Percentiles rank a stretch among this genome's conserved stretches.
Conservation (phyloP, 2,113 vertebrate genomes). For the Tetraodon nigroviridis region DNA sequence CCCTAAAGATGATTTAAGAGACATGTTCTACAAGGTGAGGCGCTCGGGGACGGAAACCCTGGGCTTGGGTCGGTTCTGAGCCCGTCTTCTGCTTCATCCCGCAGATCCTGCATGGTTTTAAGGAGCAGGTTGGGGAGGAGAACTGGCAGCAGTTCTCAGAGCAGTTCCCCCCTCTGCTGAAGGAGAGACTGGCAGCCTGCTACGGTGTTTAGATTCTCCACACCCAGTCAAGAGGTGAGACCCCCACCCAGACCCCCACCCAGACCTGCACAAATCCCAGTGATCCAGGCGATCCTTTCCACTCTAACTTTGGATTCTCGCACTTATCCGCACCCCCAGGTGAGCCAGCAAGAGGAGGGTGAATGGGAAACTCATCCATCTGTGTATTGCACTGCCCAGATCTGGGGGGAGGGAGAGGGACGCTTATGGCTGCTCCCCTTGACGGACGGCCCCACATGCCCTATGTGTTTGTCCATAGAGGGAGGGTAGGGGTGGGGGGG, state of each 20-base stretch:
- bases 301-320: not conserved
- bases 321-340: constrained; percentile 55
- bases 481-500: constrained; percentile 74
- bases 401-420: constrained; percentile 82
- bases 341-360: constrained; percentile 83
- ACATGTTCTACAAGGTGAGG: constrained; percentile 95
- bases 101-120: constrained; percentile 91
- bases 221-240: constrained; percentile 49
- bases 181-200: constrained; percentile 89
- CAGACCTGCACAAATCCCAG: not conserved
- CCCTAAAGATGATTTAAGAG: constrained; percentile 89
- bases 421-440: constrained; percentile 73
- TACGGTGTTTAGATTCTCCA: constrained; percentile 84
- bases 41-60: not conserved
- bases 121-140: constrained; percentile 91
- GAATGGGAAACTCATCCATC: constrained; percentile 84
- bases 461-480: constrained; percentile 79
- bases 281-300: no score
- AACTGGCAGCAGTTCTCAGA: constrained; percentile 95
- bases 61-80: not conserved
- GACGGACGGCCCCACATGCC: constrained; percentile 77
- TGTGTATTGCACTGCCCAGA: constrained; percentile 88
- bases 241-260: not conserved
- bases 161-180: constrained; percentile 91
- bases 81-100: not conserved